Base-by-base conservation (phyloP, 2,113 vertebrate genomes). In the Pelecanus crispus region DNA sequence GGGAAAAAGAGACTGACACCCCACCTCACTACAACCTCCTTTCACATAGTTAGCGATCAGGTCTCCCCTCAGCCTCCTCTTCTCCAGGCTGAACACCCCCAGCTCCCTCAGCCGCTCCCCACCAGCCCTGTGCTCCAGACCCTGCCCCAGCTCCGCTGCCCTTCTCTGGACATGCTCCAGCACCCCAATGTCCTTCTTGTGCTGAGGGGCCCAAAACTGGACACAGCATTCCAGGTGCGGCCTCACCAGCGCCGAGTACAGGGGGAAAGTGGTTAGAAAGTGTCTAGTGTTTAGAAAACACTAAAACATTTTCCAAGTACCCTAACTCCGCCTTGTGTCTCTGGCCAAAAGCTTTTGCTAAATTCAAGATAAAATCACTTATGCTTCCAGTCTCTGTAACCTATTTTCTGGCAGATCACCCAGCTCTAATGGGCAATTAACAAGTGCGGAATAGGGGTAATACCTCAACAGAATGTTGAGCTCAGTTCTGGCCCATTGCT, bases 281-380 rank as follows among this genome's bases (percentile, higher is more conserved):
- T 56, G 10, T 36, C 40, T 88, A 31, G 53, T 25, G 7, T 38
- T 58, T 88, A 87, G 40, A 44, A 88, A 90, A 71, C 20, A 63
- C 15, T 47, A 14, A 67, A 63, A 32, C 1, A 13, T 85, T 65
- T 77, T 72, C 36, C 31, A 68, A 53, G 36, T 47, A 19, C 31
- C 25, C 8, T 66, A 65, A 44, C 50, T 61, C 44, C 2, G 7
- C 25, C 34, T n/a, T 28, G 8, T 29, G 5, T 44, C 36, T 80
- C 86, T 53, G 34, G 34, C 49, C 83, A 72, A 94, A 88, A 91
- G 34, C 17, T 83, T 77, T 86, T 73, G 38, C 34, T 80, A 61
- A 68, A 86, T 36, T n/a, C 34, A 80, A 68, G 28, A 67, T 52
- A 59, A 77, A 70, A 65, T 36, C 40, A 34, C 15, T 86, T 45